These are phyloP conservation scores for Pseudorhombus dupliciocellatus DNA, from an alignment of 2,113 vertebrate species.

Conservation along the genomic window DNA sequence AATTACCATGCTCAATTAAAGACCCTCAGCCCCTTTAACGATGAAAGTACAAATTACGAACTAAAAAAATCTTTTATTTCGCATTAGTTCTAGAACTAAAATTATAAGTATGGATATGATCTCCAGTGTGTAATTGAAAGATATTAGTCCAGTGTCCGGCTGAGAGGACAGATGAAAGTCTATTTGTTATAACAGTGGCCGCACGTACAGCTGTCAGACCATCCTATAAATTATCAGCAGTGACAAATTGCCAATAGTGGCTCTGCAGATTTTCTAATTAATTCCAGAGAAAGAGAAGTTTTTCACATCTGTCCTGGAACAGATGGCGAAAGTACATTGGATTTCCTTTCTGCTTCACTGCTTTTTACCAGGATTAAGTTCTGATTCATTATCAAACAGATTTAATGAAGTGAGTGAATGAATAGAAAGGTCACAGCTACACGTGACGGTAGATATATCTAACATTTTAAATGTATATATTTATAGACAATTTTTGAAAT, in stretches of 20 bases:
- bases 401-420: conserved; percentile 36
- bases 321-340: conserved; percentile 33
- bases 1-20: conserved; percentile 64
- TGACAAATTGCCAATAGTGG: conserved; percentile 59
- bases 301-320: conserved; percentile 46
- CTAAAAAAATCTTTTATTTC: conserved; percentile 58
- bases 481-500: too few species aligned
- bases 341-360: conserved; percentile 17
- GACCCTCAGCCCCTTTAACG: background rate
- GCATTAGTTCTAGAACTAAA: conserved; percentile 58
- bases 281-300: conserved; percentile 48
- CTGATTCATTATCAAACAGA: conserved; percentile 39
- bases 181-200: conserved; percentile 44
- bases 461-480: background rate
- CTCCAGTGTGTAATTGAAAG: conserved; percentile 67
- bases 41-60: conserved; percentile 61
- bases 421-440: conserved; percentile 33
- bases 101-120: conserved; percentile 66
- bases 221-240: conserved; percentile 55
- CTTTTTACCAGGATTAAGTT: conserved; percentile 33
- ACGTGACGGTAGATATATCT: background rate
- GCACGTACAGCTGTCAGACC: conserved; percentile 42
- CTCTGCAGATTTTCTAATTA: conserved; percentile 63
- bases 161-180: conserved; percentile 30
- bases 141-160: conserved; percentile 45